Evolutionary conservation across 2,797 vertebrate genomes (phyloP).

Genomic region (Odontamblyopus lacepedii): DNA sequence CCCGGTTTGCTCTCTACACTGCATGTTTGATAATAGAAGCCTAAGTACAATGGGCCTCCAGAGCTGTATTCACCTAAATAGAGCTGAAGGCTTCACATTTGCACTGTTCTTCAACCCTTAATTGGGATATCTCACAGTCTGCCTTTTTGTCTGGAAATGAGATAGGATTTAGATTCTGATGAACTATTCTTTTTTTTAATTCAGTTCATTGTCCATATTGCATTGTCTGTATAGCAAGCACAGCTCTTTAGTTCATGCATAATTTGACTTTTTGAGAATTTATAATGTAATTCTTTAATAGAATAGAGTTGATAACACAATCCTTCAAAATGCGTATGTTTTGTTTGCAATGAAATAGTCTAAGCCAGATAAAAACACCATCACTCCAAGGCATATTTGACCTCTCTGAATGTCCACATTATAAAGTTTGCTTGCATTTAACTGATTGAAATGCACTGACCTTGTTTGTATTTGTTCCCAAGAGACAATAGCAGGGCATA

Average conservation of each 20-base stretch:
- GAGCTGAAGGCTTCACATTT: slow-evolving; percentile 34
- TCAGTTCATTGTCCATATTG: not conserved
- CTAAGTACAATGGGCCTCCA: slow-evolving; percentile 34
- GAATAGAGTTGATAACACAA: not conserved
- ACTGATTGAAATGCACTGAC: slow-evolving; percentile 28
- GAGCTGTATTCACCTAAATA: slow-evolving; percentile 38
- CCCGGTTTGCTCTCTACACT: slow-evolving; percentile 27
- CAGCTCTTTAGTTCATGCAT: not conserved
- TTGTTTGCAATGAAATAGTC: slow-evolving; percentile 12
- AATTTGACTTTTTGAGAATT: not conserved
- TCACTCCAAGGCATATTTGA: slow-evolving; percentile 7
- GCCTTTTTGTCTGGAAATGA: slow-evolving; percentile 25
- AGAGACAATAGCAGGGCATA: slow-evolving; percentile 26
- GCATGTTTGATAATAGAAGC: slow-evolving; percentile 49
- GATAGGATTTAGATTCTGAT: not conserved
- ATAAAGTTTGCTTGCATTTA: slow-evolving; percentile 5
- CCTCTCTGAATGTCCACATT: slow-evolving; percentile 12
- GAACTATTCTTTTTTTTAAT: not conserved
- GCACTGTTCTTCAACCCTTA: slow-evolving; percentile 33
- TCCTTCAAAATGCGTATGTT: not conserved
- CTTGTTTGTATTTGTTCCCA: slow-evolving; percentile 22
- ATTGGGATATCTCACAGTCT: slow-evolving; percentile 46
- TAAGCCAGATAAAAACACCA: slow-evolving; percentile 3
- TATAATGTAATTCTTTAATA: not conserved
- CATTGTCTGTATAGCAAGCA: not conserved